These are phyloP conservation scores for Latheticus oryzae DNA, from an alignment of 2,888 invertebrate species.

Conservation along the genomic window DNA sequence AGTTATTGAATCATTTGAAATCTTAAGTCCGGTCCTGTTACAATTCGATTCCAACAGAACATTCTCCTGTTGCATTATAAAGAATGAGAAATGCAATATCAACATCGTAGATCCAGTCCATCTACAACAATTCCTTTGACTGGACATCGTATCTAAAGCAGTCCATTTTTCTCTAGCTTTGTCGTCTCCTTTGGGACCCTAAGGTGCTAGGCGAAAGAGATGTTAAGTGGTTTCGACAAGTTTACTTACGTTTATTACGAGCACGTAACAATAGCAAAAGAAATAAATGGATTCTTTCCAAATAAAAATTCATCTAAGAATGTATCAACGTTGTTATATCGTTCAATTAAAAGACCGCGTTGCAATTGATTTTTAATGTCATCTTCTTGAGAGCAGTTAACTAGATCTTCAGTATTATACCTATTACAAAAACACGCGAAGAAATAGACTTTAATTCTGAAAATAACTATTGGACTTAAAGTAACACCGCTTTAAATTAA, in stretches of 20 bases:
- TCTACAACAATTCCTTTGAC: conserved; percentile 61
- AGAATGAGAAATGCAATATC: conserved; percentile 68
- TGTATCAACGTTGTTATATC: no score
- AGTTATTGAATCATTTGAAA: no score
- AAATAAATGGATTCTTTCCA: conserved; percentile 12
- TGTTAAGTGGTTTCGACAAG: conserved; percentile 60
- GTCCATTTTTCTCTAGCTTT: conserved; percentile 61
- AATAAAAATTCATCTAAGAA: no score
- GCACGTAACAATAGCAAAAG: conserved; percentile 21
- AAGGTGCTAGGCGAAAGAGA: conserved; percentile 52
- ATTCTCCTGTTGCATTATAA: conserved; percentile 66
- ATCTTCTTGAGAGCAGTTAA: no score
- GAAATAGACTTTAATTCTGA: no score
- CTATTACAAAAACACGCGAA: no score
- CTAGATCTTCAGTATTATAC: no score
- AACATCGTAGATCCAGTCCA: conserved; percentile 61
- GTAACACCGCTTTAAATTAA: no score
- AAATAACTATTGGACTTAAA: no score
- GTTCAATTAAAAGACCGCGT: no score
- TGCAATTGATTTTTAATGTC: no score
- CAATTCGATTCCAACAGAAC: conserved; percentile 48
- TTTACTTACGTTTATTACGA: conserved; percentile 57
- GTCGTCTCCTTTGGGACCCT: conserved; percentile 52
- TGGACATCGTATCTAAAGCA: conserved; percentile 61
- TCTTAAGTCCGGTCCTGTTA: conserved; percentile 33